These are phyloP conservation scores for Rhamnusium bicolor DNA, from an alignment of 2,888 invertebrate genomes.

Conservation along the genomic window DNA sequence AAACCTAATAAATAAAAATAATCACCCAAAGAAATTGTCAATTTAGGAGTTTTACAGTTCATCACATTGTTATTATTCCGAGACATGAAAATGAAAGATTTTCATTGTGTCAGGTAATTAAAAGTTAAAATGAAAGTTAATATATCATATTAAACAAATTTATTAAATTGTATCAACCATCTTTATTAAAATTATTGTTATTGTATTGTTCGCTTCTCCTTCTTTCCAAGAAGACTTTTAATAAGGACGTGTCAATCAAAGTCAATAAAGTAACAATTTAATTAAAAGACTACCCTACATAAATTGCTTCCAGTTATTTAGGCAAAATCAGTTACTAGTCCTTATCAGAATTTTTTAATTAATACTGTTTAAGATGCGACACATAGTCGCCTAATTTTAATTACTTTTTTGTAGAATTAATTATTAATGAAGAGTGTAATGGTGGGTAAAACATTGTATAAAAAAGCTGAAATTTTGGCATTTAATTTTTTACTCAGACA, in stretches of 20 bases:
- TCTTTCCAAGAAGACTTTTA: not conserved
- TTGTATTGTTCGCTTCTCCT: not conserved
- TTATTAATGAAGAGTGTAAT: not conserved
- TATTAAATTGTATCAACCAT: not conserved
- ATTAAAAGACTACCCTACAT: constrained; percentile 15
- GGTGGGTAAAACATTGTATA: not conserved
- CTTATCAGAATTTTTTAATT: not conserved
- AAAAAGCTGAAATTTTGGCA: too few species aligned
- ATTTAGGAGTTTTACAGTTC: too few species aligned
- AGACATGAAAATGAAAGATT: too few species aligned
- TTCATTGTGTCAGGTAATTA: too few species aligned
- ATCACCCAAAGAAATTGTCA: too few species aligned
- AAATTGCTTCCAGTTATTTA: constrained; percentile 9
- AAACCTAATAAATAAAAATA: too few species aligned
- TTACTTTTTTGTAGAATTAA: not conserved
- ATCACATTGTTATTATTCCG: too few species aligned
- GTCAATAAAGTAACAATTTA: constrained; percentile 15
- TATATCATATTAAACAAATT: too few species aligned
- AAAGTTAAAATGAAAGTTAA: too few species aligned
- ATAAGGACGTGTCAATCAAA: constrained; percentile 8
- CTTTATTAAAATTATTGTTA: not conserved
- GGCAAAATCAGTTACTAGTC: not conserved
- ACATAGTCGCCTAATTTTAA: not conserved
- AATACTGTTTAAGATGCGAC: constrained; percentile 10
- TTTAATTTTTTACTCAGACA: too few species aligned